phyloP scores from a whole-genome alignment of 2,888 invertebrate genomes.

The Drosophila prolongata region DNA sequence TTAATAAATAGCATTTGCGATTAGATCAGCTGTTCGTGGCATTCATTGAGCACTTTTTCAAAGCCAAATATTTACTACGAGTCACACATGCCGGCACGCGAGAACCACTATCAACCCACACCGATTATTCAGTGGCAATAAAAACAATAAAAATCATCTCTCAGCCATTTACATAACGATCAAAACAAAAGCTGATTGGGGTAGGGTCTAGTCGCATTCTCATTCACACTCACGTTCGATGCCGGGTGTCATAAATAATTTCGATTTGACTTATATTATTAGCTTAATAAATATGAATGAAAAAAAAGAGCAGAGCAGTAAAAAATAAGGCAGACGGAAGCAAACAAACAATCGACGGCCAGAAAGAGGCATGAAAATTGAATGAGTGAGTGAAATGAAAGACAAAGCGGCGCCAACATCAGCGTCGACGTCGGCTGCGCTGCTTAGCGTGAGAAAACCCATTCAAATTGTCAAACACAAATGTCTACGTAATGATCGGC shows the following conservation, averaged over 20 bases:
- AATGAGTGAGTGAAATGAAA: conserved; percentile 58
- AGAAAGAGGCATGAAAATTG: conserved; percentile 59
- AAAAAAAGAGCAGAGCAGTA: conserved; percentile 30
- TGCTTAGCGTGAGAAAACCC: conserved; percentile 75
- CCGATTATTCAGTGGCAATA: conserved; percentile 44
- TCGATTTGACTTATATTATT: conserved; percentile 77
- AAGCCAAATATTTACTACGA: conserved; percentile 43
- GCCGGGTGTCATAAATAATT: conserved; percentile 74
- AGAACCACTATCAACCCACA: conserved; percentile 42
- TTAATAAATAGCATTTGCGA: conserved; percentile 2
- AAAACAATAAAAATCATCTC: conserved; percentile 69
- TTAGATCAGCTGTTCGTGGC: conserved; percentile 33
- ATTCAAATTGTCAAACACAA: conserved; percentile 70
- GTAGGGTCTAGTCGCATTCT: conserved; percentile 22
- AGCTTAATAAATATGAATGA: conserved; percentile 74
- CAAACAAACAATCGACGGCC: conserved; percentile 52
- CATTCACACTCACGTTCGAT: conserved; percentile 21
- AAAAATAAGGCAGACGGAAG: conserved; percentile 32
- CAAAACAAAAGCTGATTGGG: conserved; percentile 62
- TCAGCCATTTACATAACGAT: conserved; percentile 69
- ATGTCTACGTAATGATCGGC: conserved; percentile 60
- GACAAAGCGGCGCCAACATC: conserved; percentile 65
- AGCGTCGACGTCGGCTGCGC: conserved; percentile 48
- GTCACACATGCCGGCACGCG: conserved; percentile 19
- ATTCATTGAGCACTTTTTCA: conserved; percentile 39